Base-by-base conservation (phyloP, 2,888 invertebrate genomes). In the Priapulus caudatus region DNA sequence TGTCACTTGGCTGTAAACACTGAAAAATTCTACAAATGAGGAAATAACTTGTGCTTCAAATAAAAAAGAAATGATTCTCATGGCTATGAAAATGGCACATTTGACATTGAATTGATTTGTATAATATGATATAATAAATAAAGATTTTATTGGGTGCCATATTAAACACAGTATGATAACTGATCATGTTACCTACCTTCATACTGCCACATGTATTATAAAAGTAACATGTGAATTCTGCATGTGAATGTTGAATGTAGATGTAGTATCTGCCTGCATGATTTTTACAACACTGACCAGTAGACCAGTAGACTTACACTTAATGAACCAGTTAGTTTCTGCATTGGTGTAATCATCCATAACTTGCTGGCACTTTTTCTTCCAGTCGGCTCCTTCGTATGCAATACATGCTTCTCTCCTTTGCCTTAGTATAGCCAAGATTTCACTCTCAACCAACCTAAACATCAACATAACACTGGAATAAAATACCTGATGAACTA, bases 291-390 rank as follows among this genome's bases (percentile, higher is more conserved):
- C n/a, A n/a, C n/a, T n/a, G n/a, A n/a, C n/a, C n/a, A n/a, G n/a
- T n/a, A n/a, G n/a, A n/a, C n/a, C n/a, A n/a, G 44, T 15, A 21
- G 19, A 59, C 65, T 77, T 76, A 92, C 93, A 97, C 79, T 95
- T 97, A 54, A 81, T 83, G 69, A 91, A 92, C 83, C 85, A 97
- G 69, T 90, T 86, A 58, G 81, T 82, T 56, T 82, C 77, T 52
- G 86, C 84, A 55, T 83, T 78, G 55, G 86, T 78, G 65, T 86
- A 90, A 57, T 76, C 76, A 0, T 86, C 79, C 60, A 78, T 74
- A 0, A 64, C 54, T 50, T 69, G 64, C 47, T 63, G 75, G 70
- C 95, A 95, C 59, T 79, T 78, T 46, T 65, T 65, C 47, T 65
- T 56, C 60, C 83, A 80, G 65, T 88, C 84, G 2, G 83, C 84